Evolutionary conservation across 2,113 vertebrate species (phyloP), one percentile per base, ranked within the genome.

Genomic region (Chaetops frenatus): DNA sequence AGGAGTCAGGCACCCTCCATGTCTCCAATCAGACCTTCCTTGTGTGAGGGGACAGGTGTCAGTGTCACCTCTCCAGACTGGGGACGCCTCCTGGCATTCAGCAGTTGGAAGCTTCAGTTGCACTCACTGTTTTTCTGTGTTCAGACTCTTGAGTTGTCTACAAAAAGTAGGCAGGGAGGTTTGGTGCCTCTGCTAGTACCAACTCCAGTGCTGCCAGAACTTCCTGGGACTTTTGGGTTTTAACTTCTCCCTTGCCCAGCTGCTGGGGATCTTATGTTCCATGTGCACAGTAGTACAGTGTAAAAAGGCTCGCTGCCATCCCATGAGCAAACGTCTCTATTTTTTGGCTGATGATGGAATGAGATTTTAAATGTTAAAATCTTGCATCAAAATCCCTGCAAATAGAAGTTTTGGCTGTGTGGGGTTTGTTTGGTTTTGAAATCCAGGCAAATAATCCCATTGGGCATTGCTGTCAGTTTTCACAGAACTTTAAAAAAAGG

Each of bases 241-340:
- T 80, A 53, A 28, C 36, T n/a, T 66, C n/a, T 91, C 27, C 72
- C 13, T 86, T 61, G 40, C 56, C 25, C 86, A 66, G 1, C 60
- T 84, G 20, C 47, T 66, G 73, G n/a, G n/a, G 7, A n/a, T 56
- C 45, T 56, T 29, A 29, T 42, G 62, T 51, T 82, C 65, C 18
- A 4, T 7, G 31, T 69, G 21, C 3, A 1, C 8, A 15, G 73
- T 78, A 65, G 22, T 50, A 11, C 35, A 44, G n/a, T 23, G 15
- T 64, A 12, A 67, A 51, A 84, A 22, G n/a, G 13, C 40, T 79
- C 27, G 2, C 71, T 62, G 44, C 57, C 22, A 28, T n/a, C 48
- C 33, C 31, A 2, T n/a, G 3, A 80, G 15, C 19, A 91, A 56
- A 60, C 0, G 0, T 47, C 23, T 36, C 13, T 57, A 0, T 4